phyloP scores from a whole-genome alignment of 2,113 vertebrate genomes.

The Apeltes quadracus region DNA sequence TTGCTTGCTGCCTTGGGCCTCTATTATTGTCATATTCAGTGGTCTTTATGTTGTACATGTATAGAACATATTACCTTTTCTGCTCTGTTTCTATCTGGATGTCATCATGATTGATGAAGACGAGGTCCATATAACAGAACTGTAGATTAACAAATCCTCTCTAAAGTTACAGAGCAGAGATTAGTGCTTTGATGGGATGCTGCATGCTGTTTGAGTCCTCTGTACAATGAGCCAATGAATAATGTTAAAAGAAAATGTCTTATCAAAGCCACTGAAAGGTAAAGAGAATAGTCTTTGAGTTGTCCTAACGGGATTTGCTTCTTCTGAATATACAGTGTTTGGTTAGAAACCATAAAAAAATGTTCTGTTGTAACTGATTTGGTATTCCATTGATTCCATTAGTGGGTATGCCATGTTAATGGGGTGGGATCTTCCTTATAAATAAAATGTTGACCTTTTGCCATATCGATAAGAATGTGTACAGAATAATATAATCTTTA shows the following conservation, averaged over 20 bases:
- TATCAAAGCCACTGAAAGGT: conserved; percentile 54
- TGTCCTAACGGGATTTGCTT: conserved; percentile 19
- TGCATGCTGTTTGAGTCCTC: conserved; percentile 34
- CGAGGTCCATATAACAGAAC: conserved; percentile 19
- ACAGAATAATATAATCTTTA: neutral
- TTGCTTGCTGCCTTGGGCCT: neutral
- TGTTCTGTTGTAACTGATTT: conserved; percentile 32
- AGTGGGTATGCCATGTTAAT: conserved; percentile 11
- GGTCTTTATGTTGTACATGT: neutral
- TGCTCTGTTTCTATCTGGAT: conserved; percentile 5
- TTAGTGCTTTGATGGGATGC: conserved; percentile 2
- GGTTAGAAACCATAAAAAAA: conserved; percentile 24
- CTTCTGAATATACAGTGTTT: conserved; percentile 18
- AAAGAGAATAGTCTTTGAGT: conserved; percentile 51
- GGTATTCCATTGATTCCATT: conserved; percentile 18
- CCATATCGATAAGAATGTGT: neutral
- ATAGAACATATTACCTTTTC: neutral
- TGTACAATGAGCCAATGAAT: conserved; percentile 55
- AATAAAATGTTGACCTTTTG: conserved; percentile 21
- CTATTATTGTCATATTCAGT: neutral
- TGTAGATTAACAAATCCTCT: conserved; percentile 24
- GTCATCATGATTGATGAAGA: conserved; percentile 17
- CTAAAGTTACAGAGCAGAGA: conserved; percentile 14
- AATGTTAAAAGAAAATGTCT: conserved; percentile 61
- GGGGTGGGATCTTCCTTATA: conserved; percentile 17